A percentile compares a stretch with the other conserved stretches of the same genome.
These are phyloP conservation scores for Rhinogobius similis DNA, from an alignment of 2,113 vertebrate genomes.

Conservation along the genomic window DNA sequence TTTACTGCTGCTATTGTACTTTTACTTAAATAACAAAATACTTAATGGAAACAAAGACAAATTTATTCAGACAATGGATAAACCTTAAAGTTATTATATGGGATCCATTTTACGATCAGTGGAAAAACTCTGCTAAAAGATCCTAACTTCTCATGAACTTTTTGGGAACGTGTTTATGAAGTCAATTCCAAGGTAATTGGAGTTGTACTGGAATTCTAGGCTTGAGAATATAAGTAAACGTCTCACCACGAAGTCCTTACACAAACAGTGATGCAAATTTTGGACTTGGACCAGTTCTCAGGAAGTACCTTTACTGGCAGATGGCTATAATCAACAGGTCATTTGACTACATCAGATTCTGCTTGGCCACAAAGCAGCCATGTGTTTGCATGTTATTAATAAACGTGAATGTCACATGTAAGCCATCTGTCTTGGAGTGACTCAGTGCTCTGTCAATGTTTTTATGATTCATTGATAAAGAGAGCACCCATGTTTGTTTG, in stretches of 20 bases:
- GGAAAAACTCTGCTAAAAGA: too few species aligned
- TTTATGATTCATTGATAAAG: slow-evolving; percentile 53
- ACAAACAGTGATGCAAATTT: not conserved
- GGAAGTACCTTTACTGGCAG: not conserved
- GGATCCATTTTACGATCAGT: too few species aligned
- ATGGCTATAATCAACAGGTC: slow-evolving; percentile 13
- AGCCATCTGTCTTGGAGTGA: slow-evolving; percentile 55
- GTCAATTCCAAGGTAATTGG: too few species aligned
- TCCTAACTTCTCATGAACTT: too few species aligned
- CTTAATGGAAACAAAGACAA: too few species aligned
- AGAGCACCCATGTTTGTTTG: slow-evolving; percentile 45
- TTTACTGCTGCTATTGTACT: too few species aligned
- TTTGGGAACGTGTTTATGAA: too few species aligned
- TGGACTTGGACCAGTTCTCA: slow-evolving; percentile 1
- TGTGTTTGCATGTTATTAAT: slow-evolving; percentile 49
- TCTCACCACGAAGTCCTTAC: not conserved
- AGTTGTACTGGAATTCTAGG: not conserved
- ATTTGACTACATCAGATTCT: slow-evolving; percentile 30
- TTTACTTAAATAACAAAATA: too few species aligned
- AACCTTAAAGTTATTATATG: too few species aligned
- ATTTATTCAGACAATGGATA: too few species aligned
- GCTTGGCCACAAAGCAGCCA: slow-evolving; percentile 22
- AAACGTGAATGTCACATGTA: slow-evolving; percentile 46
- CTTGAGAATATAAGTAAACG: not conserved
- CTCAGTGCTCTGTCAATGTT: slow-evolving; percentile 52